These are phyloP conservation scores for Epinotia ramella DNA, from an alignment of 2,888 invertebrate species.

Conservation along the genomic window DNA sequence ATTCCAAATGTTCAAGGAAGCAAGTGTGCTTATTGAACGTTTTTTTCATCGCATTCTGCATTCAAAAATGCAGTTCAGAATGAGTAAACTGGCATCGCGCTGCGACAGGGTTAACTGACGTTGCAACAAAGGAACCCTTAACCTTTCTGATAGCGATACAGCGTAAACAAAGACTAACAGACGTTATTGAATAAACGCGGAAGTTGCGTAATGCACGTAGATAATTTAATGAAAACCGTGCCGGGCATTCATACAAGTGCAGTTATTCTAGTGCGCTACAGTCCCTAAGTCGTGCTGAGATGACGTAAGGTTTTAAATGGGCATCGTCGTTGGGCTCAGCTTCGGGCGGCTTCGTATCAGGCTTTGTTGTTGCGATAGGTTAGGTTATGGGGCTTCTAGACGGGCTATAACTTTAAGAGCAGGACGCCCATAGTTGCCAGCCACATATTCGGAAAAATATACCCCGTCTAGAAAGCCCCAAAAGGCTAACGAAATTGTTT, in stretches of 20 bases:
- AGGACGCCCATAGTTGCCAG: too few species aligned
- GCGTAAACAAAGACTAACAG: conserved; percentile 40
- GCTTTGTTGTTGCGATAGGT: background rate
- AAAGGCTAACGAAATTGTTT: background rate
- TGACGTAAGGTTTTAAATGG: conserved; percentile 57
- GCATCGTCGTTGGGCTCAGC: background rate
- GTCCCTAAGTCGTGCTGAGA: conserved; percentile 46
- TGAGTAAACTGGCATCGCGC: background rate
- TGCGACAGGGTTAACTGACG: conserved; percentile 27
- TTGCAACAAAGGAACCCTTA: conserved; percentile 28
- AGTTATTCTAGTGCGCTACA: conserved; percentile 56
- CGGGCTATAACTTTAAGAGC: too few species aligned
- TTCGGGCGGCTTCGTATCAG: background rate
- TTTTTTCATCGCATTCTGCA: too few species aligned
- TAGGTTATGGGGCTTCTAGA: background rate
- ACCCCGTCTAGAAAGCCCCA: too few species aligned
- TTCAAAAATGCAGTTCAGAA: too few species aligned
- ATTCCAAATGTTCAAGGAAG: too few species aligned
- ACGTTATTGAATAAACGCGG: conserved; percentile 51
- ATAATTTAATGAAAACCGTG: conserved; percentile 51
- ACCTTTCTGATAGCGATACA: conserved; percentile 34
- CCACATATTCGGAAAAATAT: too few species aligned
- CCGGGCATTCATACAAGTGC: conserved; percentile 59
- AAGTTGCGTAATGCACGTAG: conserved; percentile 55
- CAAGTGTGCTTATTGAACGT: too few species aligned